A percentile compares a stretch with the other conserved stretches of the same genome.
These are phyloP conservation scores for Zaprionus lineosus DNA, from an alignment of 2,888 invertebrate species.

Conservation along the genomic window DNA sequence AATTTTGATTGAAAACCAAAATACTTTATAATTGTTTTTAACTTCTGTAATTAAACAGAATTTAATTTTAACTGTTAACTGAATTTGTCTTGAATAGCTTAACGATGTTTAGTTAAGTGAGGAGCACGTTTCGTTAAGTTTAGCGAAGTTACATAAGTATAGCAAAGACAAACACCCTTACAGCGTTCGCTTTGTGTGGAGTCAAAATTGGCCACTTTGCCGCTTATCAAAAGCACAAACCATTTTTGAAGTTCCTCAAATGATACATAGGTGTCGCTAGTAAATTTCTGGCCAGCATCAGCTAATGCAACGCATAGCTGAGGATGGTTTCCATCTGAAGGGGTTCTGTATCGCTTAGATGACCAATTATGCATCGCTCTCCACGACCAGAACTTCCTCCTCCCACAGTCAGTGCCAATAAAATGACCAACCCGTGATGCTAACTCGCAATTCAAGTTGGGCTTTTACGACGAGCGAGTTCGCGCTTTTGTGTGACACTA, in stretches of 20 bases:
- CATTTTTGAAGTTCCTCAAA: too few species aligned
- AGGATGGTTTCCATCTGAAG: neutral
- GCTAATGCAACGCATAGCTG: too few species aligned
- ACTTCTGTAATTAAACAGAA: too few species aligned
- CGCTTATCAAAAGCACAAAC: too few species aligned
- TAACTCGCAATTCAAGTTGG: constrained; percentile 18
- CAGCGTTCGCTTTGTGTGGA: neutral
- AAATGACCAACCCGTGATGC: constrained; percentile 11
- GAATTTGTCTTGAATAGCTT: too few species aligned
- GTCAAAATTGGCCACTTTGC: too few species aligned
- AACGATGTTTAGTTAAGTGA: neutral
- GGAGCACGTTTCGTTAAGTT: neutral
- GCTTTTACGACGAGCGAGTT: constrained; percentile 46
- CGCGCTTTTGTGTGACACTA: constrained; percentile 70
- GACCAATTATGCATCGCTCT: constrained; percentile 4
- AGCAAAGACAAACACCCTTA: neutral
- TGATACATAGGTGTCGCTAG: constrained; percentile 10
- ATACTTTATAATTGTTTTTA: too few species aligned
- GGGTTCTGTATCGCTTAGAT: constrained; percentile 5
- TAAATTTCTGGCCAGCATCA: neutral
- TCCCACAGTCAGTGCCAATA: neutral
- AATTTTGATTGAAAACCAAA: too few species aligned
- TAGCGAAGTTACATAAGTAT: neutral
- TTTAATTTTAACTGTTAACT: too few species aligned
- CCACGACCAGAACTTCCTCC: neutral